Conservation (phyloP, 2,113 vertebrate species). For the Gulo gulo region DNA sequence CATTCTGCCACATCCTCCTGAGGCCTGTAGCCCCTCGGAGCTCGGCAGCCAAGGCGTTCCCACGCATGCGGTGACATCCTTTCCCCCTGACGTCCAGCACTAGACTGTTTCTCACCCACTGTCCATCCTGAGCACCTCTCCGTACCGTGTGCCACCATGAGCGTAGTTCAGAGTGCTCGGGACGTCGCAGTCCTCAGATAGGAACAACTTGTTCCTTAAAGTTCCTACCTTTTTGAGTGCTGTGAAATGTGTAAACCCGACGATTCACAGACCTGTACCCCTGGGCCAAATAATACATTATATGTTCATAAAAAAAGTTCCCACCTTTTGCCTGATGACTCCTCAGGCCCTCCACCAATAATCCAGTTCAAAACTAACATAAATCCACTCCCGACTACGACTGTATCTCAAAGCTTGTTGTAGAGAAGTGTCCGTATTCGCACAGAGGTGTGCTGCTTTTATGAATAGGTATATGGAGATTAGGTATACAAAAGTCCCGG, state of each 20-base stretch:
- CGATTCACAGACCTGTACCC: too few relatives aligned
- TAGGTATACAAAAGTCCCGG: neutral
- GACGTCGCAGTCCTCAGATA: neutral
- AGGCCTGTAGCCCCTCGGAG: neutral
- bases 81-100: neutral
- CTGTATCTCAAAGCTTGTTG: neutral
- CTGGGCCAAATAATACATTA: too few relatives aligned
- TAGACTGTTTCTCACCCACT: neutral
- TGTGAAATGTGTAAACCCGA: too few relatives aligned
- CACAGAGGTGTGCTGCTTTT: neutral
- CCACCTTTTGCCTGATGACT: neutral
- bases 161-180: neutral
- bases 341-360: neutral
- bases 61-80: neutral
- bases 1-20: neutral
- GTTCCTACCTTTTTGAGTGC: neutral
- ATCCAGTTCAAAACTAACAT: neutral
- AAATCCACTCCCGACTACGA: neutral
- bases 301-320: too few relatives aligned
- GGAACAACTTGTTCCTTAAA: neutral
- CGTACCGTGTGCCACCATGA: rapidly evolving
- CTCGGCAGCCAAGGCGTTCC: neutral
- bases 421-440: rapidly evolving
- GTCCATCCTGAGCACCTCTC: neutral
- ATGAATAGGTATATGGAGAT: neutral